These are phyloP conservation scores for Yoshiicerus persimilis DNA, from an alignment of 1,140 invertebrate species.

Conservation along the genomic window DNA sequence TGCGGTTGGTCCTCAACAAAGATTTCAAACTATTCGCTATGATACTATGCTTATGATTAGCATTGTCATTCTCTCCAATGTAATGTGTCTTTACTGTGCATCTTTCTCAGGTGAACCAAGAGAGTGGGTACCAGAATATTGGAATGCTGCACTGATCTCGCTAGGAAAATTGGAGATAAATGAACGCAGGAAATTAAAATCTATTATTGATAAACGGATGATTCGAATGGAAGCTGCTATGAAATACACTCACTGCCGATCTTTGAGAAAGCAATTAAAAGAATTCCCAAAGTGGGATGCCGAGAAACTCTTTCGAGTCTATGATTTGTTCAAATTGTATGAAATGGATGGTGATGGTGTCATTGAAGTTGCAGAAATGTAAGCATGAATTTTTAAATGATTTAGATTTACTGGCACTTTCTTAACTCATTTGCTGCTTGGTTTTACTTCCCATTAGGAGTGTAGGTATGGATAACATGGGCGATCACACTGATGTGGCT, in stretches of 20 bases:
- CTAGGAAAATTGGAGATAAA: background rate
- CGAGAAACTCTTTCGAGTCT: slow-evolving; percentile 34
- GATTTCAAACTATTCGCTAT: background rate
- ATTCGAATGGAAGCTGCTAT: slow-evolving; percentile 33
- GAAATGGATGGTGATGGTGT: slow-evolving; percentile 47
- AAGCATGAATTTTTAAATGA: background rate
- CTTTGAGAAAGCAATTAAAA: slow-evolving; percentile 24
- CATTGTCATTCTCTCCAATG: background rate
- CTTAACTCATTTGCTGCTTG: background rate
- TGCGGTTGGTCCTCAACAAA: background rate
- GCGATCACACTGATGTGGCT: slow-evolving; percentile 29
- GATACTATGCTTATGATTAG: background rate
- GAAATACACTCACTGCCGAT: slow-evolving; percentile 39
- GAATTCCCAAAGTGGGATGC: slow-evolving; percentile 40
- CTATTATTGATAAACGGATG: slow-evolving; percentile 38
- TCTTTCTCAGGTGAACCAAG: background rate
- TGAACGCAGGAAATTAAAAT: slow-evolving; percentile 29
- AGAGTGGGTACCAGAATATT: background rate
- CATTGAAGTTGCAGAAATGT: slow-evolving; percentile 49
- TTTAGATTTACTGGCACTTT: too few species aligned
- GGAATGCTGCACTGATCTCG: background rate
- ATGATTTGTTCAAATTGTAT: slow-evolving; percentile 47
- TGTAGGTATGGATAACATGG: slow-evolving; percentile 46
- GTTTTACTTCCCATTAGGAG: slow-evolving; percentile 18
- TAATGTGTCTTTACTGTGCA: background rate